phyloP scores from a whole-genome alignment of 2,797 vertebrate species.

The Cuniculus paca region DNA sequence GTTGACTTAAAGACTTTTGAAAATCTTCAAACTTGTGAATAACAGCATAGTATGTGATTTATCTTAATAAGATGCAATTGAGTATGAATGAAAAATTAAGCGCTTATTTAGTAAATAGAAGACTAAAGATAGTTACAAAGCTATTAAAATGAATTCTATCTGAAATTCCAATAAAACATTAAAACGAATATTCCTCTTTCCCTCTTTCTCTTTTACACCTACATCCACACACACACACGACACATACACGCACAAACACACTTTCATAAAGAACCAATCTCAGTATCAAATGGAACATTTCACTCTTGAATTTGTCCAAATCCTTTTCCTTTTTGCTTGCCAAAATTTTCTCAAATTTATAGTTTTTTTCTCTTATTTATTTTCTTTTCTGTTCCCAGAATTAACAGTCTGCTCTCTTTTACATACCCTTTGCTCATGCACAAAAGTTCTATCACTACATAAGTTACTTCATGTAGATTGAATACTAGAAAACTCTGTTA shows the following conservation, averaged over 20 bases:
- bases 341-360: neutral
- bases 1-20: neutral
- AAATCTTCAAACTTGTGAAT: neutral
- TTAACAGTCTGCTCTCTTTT: neutral
- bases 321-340: neutral
- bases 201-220: neutral
- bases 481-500: neutral
- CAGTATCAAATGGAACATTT: neutral
- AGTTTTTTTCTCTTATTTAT: neutral
- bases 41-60: neutral
- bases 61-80: neutral
- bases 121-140: neutral
- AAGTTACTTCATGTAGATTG: neutral
- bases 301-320: neutral
- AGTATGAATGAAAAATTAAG: conserved; percentile 8
- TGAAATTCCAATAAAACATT: neutral
- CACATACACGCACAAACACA: neutral
- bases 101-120: neutral
- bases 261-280: neutral
- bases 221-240: neutral
- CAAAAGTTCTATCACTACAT: neutral
- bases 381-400: neutral
- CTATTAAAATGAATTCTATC: conserved; percentile 34
- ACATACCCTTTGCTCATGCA: neutral
- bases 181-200: neutral